A percentile compares a stretch with the other conserved stretches of the same genome.
Evolutionary conservation across 2,888 invertebrate genomes (phyloP).

Genomic region (Epinotia bilunana): DNA sequence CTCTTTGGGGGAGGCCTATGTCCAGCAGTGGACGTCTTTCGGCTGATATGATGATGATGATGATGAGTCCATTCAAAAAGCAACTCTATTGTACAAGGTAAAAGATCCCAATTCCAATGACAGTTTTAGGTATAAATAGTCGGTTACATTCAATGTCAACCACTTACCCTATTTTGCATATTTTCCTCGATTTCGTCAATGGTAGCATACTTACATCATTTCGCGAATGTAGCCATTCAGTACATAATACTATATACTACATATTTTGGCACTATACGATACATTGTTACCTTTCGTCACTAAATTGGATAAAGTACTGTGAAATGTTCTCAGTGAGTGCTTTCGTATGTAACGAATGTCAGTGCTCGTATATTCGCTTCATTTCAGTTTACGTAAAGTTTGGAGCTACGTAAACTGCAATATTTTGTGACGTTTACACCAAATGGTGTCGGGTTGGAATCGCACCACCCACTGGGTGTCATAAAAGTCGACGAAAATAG

Average conservation of each 20-base stretch:
- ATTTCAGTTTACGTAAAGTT: background rate
- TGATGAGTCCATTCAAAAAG: too few species aligned
- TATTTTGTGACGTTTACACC: background rate
- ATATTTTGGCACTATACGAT: background rate
- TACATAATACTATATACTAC: background rate
- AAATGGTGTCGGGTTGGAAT: background rate
- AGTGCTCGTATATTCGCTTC: background rate
- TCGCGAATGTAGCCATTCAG: background rate
- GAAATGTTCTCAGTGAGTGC: constrained; percentile 6
- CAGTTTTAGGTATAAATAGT: too few species aligned
- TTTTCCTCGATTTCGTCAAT: background rate
- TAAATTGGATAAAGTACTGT: constrained; percentile 1
- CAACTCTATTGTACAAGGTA: too few species aligned
- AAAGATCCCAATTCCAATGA: too few species aligned
- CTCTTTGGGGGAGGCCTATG: too few species aligned
- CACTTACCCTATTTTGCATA: too few species aligned
- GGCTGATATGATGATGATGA: too few species aligned
- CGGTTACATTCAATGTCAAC: too few species aligned
- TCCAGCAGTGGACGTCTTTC: too few species aligned
- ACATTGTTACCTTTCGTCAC: background rate
- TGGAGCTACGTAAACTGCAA: background rate
- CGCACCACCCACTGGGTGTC: too few species aligned
- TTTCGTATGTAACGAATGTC: constrained; percentile 8
- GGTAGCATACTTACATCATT: background rate
- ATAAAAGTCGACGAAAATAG: too few species aligned